Evolutionary conservation across 2,113 vertebrate genomes (phyloP).

Genomic region (Nothobranchius kuhntae): DNA sequence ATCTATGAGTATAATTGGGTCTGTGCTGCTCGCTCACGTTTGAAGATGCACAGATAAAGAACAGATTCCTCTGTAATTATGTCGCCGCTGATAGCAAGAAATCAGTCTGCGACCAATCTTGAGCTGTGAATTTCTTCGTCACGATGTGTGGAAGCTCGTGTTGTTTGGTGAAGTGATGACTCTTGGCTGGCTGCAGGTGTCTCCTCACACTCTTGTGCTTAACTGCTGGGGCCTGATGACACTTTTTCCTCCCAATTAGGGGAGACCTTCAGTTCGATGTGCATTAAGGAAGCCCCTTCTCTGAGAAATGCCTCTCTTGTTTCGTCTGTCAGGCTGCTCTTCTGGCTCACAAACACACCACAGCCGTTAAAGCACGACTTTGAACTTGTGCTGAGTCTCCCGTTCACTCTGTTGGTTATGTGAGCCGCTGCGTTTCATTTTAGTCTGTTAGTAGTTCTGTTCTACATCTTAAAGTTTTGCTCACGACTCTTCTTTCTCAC

Average conservation of each 20-base stretch:
- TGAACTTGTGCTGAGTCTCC: not conserved
- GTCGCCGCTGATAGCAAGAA: not conserved
- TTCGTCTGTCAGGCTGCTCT: conserved; percentile 35
- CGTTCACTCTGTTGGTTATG: not conserved
- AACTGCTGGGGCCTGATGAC: conserved; percentile 45
- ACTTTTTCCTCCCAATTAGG: conserved; percentile 65
- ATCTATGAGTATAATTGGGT: conserved; percentile 45
- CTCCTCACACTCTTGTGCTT: conserved; percentile 46
- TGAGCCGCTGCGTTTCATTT: not conserved
- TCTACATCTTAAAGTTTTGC: not conserved
- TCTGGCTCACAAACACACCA: conserved; percentile 10
- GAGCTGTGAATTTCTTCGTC: conserved; percentile 9
- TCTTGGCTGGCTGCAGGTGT: conserved; percentile 3
- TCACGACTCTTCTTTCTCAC: too few relatives aligned
- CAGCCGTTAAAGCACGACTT: not conserved
- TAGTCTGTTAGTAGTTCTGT: not conserved
- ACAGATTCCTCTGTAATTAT: conserved; percentile 24
- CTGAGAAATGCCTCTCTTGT: conserved; percentile 38
- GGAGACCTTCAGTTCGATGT: conserved; percentile 25
- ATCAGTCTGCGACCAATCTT: not conserved
- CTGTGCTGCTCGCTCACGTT: not conserved
- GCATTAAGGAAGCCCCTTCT: conserved; percentile 27
- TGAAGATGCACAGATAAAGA: not conserved
- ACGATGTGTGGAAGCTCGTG: conserved; percentile 1
- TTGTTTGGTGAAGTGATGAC: conserved; percentile 26